phyloP scores from a whole-genome alignment of 2,888 invertebrate species.

The Crematogaster levior region DNA sequence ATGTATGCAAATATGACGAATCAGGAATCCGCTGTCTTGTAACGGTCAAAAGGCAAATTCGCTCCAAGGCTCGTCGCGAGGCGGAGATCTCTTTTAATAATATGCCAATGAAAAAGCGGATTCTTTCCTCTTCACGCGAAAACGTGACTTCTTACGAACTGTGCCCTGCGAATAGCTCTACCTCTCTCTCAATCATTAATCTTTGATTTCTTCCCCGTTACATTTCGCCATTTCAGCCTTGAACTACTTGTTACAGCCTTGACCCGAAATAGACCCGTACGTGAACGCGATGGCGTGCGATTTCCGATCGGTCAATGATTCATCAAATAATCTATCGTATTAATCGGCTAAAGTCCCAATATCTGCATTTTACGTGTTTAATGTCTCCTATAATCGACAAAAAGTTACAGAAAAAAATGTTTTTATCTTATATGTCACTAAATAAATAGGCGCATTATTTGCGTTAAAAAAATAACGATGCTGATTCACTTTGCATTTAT shows the following conservation, averaged over 20 bases:
- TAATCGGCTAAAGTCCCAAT: not conserved
- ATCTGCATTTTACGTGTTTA: not conserved
- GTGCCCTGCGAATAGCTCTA: constrained; percentile 4
- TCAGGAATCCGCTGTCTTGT: not conserved
- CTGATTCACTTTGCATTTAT: not conserved
- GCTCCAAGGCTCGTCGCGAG: not conserved
- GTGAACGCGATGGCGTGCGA: not conserved
- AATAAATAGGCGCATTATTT: not conserved
- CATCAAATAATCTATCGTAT: not conserved
- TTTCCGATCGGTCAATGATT: not conserved
- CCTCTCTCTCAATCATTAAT: constrained; percentile 31
- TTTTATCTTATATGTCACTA: not conserved
- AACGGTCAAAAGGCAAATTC: not conserved
- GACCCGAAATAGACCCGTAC: not conserved
- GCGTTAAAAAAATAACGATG: not conserved
- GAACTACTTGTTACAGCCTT: too few relatives aligned
- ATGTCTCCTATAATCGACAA: not conserved
- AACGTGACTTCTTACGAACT: constrained; percentile 40
- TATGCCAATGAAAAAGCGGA: constrained; percentile 1
- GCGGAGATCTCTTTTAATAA: not conserved
- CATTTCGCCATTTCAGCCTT: constrained; percentile 34
- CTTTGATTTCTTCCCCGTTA: constrained; percentile 32
- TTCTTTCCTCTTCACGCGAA: not conserved
- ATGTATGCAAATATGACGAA: not conserved
- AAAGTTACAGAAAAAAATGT: not conserved